Evolutionary conservation across 2,797 vertebrate species (phyloP).

Genomic region (Selene dorsalis): DNA sequence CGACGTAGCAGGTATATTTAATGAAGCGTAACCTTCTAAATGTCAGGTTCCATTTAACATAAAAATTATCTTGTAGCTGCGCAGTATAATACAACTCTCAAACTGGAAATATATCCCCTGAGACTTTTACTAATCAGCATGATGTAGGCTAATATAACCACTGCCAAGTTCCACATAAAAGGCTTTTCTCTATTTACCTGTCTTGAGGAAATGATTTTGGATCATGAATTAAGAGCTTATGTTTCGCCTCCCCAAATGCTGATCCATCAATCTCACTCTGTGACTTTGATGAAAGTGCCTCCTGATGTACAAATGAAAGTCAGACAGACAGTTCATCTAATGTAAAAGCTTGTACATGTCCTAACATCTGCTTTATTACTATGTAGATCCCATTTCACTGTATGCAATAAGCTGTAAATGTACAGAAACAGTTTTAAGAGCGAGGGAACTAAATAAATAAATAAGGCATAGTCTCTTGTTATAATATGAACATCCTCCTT

Average conservation of each 20-base stretch:
- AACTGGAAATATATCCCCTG: conserved; percentile 10
- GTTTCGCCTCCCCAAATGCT: conserved; percentile 4
- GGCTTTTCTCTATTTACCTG: conserved; percentile 45
- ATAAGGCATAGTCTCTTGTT: background rate
- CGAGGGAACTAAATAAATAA: conserved; percentile 12
- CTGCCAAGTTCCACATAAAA: conserved; percentile 34
- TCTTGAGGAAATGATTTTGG: conserved; percentile 34
- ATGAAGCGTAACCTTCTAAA: conserved; percentile 18
- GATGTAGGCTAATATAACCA: conserved; percentile 10
- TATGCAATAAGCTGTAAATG: background rate
- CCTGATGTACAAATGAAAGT: conserved; percentile 21
- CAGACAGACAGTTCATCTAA: background rate
- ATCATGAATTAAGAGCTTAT: conserved; percentile 16
- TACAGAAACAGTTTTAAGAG: background rate
- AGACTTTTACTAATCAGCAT: conserved; percentile 40
- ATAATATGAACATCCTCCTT: conserved; percentile 32
- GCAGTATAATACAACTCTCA: background rate
- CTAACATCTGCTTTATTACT: conserved; percentile 11
- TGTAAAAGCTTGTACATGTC: conserved; percentile 3
- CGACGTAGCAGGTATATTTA: background rate
- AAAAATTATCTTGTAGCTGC: conserved; percentile 6
- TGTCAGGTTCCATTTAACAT: conserved; percentile 16
- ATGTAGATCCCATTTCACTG: background rate
- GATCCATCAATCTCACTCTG: conserved; percentile 18
- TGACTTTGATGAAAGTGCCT: conserved; percentile 23